Evolutionary conservation across 2,797 vertebrate genomes (phyloP), one percentile per base, ranked within the genome.

Genomic region (Lepus oiostolus): DNA sequence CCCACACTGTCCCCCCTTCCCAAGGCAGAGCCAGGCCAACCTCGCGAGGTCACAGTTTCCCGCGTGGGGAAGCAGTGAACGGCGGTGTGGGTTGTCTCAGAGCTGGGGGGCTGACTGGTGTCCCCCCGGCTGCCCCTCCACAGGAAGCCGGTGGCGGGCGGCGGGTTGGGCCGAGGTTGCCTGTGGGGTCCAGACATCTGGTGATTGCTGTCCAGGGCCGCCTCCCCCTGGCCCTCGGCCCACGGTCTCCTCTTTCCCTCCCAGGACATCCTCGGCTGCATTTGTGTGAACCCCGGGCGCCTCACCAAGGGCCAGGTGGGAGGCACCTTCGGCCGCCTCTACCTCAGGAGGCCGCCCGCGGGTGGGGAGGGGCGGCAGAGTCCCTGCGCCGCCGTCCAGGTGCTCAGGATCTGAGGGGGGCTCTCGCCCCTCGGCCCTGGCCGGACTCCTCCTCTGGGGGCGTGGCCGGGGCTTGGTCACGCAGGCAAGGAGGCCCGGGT

Each of bases 271-370:
- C 97, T 98, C 2, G 99, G 99, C 93, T 99, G 99, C 0, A 93
- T 99, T 6, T 99, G 99, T 28, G 90, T 99, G 97, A 99, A 99
- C 79, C 99, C 99, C 0, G 99, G 99, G 2, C 99, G 99, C 1
- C 98, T 99, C 94, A 99, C 99, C 4, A 99, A 99, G 98, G 99
- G 99, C 38, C 99, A 98, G 54, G 99, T 99, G 6, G 99, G 99
- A 0, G 99, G 99, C 81, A 99, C 99, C 16, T 99, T 98, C 0
- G 94, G 98, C 63, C 98, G 99, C 52, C 96, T 99, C 72, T 98
- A 98, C 24, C 47, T 99, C n/a, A 98, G 98, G 67, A 98, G 94
- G 42, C 97, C 93, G 54, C 16, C 75, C 0, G 0, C 38, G 0
- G 95, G 89, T 0, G 77, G 92, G 0, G 95, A 24, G 7, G 38